Conservation (phyloP, 2,797 vertebrate genomes). For the Rhabdophis nuchalis region DNA sequence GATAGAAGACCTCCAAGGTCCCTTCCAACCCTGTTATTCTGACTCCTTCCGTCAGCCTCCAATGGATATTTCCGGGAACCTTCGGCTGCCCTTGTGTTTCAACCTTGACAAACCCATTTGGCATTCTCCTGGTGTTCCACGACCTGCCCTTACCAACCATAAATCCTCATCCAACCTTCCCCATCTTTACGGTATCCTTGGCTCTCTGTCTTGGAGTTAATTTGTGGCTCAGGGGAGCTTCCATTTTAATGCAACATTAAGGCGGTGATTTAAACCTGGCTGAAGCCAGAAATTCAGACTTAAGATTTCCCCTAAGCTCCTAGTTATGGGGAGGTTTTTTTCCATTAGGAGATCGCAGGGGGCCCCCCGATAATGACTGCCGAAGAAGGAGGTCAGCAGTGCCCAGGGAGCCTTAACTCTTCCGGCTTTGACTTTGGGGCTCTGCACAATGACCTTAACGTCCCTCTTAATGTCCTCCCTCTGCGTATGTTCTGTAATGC, state of each 20-base stretch:
- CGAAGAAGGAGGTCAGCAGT: background rate
- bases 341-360: conserved; percentile 2
- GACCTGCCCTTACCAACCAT: background rate
- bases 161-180: background rate
- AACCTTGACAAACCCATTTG: background rate
- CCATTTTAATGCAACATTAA: background rate
- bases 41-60: background rate
- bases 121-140: background rate
- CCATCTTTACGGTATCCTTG: background rate
- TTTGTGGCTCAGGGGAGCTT: conserved; percentile 14
- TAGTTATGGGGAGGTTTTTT: background rate
- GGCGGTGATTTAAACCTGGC: conserved; percentile 1
- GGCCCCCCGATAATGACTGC: background rate
- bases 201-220: conserved; percentile 1
- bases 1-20: too few species aligned
- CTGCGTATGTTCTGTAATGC: background rate
- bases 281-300: background rate
- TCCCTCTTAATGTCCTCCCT: conserved; percentile 3
- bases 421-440: conserved; percentile 3
- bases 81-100: background rate
- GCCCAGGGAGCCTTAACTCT: conserved; percentile 8
- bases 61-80: too few species aligned
- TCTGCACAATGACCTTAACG: conserved; percentile 2
- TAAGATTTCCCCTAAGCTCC: conserved; percentile 5
- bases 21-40: too few species aligned